Evolutionary conservation across 2,113 vertebrate genomes (phyloP).

Genomic region (Ammospiza caudacuta): DNA sequence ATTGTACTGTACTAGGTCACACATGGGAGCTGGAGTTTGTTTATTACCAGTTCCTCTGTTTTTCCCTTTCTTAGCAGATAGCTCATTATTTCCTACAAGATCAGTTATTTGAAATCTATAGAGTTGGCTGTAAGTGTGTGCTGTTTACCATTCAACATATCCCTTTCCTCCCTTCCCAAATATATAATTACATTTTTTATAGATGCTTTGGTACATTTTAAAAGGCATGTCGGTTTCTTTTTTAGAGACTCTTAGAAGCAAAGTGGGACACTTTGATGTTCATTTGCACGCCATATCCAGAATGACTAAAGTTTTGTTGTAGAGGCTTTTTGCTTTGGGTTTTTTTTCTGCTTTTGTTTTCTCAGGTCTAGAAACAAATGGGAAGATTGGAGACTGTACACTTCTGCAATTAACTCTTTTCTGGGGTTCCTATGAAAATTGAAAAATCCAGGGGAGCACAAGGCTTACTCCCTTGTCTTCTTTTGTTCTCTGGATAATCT

Average conservation of each 20-base stretch:
- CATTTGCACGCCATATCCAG: conserved; percentile 17
- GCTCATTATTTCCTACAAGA: conserved; percentile 72
- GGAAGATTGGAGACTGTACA: background rate
- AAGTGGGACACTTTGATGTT: conserved; percentile 11
- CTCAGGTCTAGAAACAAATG: background rate
- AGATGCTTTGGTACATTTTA: background rate
- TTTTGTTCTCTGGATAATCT: background rate
- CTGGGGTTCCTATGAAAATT: background rate
- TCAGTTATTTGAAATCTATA: conserved; percentile 62
- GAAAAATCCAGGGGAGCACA: background rate
- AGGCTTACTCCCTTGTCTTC: background rate
- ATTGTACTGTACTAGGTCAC: conserved; percentile 62
- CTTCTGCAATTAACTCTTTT: background rate
- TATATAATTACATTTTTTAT: conserved; percentile 56
- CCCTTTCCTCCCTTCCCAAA: conserved; percentile 31
- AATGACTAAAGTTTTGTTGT: background rate
- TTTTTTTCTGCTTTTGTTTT: conserved; percentile 10
- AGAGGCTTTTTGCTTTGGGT: background rate
- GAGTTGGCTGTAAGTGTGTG: conserved; percentile 35
- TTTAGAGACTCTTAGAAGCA: background rate
- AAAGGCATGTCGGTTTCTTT: background rate
- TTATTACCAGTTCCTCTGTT: conserved; percentile 55
- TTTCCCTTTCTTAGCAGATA: conserved; percentile 61
- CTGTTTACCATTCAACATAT: conserved; percentile 46
- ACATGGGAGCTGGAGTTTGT: conserved; percentile 48